Evolutionary conservation across 30 jellyfish, hydroid and myxozoan genomes (phyloP).

Genomic region (Hydractinia symbiolongicarpus): DNA sequence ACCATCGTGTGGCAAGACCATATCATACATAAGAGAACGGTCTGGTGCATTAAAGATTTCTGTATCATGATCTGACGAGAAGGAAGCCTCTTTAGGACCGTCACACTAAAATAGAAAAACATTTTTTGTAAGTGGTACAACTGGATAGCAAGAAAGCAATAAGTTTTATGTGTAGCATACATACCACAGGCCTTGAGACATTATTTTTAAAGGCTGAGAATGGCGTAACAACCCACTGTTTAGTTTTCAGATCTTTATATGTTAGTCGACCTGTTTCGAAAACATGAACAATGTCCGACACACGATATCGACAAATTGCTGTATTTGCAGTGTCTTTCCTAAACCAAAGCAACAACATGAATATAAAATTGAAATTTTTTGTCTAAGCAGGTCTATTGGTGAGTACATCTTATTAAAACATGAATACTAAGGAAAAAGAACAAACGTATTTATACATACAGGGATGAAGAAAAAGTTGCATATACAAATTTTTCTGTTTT

Average conservation of each 20-base stretch:
- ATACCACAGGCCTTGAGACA: slow-evolving; percentile 7
- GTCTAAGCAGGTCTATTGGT: too few species aligned
- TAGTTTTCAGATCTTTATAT: not conserved
- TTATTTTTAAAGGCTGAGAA: not conserved
- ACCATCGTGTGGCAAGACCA: not conserved
- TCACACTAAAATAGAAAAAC: too few species aligned
- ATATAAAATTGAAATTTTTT: too few species aligned
- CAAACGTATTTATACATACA: not conserved
- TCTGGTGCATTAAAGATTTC: not conserved
- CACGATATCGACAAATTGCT: slow-evolving; percentile 16
- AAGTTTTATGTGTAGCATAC: too few species aligned
- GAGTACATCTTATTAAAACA: too few species aligned
- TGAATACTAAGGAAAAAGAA: too few species aligned
- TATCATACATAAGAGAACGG: not conserved
- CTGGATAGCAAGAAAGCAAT: too few species aligned
- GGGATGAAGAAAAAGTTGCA: not conserved
- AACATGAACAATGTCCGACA: not conserved
- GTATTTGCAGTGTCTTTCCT: slow-evolving; percentile 8
- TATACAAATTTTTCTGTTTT: not conserved
- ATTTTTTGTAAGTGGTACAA: too few species aligned
- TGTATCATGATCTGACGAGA: not conserved
- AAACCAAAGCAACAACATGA: not conserved
- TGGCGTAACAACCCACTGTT: not conserved
- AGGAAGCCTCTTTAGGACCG: not conserved
- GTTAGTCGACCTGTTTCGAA: slow-evolving; percentile 1